Evolutionary conservation across 1,140 invertebrate genomes (phyloP), one percentile per base, ranked within the genome.

Genomic region (Galleria mellonella): DNA sequence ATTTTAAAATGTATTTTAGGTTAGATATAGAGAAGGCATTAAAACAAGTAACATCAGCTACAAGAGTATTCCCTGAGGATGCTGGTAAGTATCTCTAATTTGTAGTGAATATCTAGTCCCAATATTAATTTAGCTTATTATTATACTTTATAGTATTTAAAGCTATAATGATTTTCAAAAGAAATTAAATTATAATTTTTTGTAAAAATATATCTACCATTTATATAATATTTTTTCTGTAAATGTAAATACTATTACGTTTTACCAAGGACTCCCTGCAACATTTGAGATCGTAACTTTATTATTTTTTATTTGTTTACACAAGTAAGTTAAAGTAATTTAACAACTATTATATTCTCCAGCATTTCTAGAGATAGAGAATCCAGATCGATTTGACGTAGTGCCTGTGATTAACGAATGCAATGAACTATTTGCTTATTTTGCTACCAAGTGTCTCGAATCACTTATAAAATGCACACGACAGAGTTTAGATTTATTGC

Each of bases 351-450:
- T 23, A 23, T 23, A 6, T 23, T 23, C n/a, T 67, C 8, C 45
- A 90, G 90, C 89, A 31, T 91, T 91, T 51, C 68, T 81, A 48
- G 83, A 88, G 47, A 87, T 92, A 13, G 90, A 92, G 42, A 88
- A 87, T 55, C 88, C 87, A 4, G 73, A 82, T 29, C 83, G 86
- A 38, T 87, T 90, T 57, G 90, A 92, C 52, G 60, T 91, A 12
- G 59, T 64, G 47, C 87, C 87, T 38, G 86, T 91, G 7, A 89
- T 92, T n/a, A 89, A 89, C 30, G 91, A 93, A 68, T 93, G 91
- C 53, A 91, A 93, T 70, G 92, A 94, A 65, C 65, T 94, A 11
- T 94, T 93, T 71, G 89, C 89, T 7, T 92, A 90, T 69, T 94
- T 93, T 60, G 92, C 92, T 63, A 89, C 89, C 23, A 93, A 92